Percentiles rank a stretch among this genome's conserved stretches.
phyloP scores from a whole-genome alignment of 1,140 invertebrate genomes.

The Drosophila mojavensis region DNA sequence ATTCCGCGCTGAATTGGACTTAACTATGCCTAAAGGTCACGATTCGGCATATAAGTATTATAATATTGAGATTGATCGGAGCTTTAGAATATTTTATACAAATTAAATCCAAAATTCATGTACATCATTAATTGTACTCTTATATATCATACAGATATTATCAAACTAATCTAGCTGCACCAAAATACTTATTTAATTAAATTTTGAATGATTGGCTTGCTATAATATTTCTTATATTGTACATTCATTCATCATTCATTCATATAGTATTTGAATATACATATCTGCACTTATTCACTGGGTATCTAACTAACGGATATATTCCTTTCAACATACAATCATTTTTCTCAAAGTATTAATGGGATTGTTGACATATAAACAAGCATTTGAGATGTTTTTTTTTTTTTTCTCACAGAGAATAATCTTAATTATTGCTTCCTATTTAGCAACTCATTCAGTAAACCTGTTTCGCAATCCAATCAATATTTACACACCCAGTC shows the following conservation, averaged over 20 bases:
- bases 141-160: too few species aligned
- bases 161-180: too few species aligned
- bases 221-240: too few species aligned
- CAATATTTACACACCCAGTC: conserved; percentile 24
- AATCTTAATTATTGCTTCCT: conserved; percentile 35
- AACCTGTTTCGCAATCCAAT: conserved; percentile 37
- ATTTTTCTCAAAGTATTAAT: not conserved
- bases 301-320: not conserved
- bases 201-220: too few species aligned
- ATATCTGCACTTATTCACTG: not conserved
- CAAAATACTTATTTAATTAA: too few species aligned
- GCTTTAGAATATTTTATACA: too few species aligned
- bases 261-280: too few species aligned
- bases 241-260: too few species aligned
- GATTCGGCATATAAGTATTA: not conserved
- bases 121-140: too few species aligned
- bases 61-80: too few species aligned
- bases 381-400: not conserved
- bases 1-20: not conserved
- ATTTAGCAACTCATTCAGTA: conserved; percentile 36
- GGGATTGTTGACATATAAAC: conserved; percentile 46
- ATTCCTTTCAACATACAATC: not conserved
- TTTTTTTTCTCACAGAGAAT: conserved; percentile 6
- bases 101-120: too few species aligned
- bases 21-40: not conserved